Evolutionary conservation across 2,797 vertebrate species (phyloP), one percentile per base, ranked within the genome.

Genomic region (Ptychobarbus kaznakovi): DNA sequence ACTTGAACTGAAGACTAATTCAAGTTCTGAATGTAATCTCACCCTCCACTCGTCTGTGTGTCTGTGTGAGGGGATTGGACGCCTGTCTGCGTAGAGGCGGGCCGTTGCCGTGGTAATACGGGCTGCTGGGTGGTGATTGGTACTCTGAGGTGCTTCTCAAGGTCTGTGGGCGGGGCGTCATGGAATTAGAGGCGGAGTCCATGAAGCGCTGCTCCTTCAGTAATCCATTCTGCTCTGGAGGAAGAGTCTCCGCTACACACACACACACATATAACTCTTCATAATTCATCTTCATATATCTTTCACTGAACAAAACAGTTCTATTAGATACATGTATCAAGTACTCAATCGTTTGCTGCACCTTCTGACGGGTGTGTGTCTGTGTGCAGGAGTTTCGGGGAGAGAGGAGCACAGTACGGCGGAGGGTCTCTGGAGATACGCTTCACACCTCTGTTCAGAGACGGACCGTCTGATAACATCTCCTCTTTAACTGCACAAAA

Each of bases 1-100:
- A 56, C 20, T 58, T 58, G 0, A 20, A 9, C 20, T 56, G 7
- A 56, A 65, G 15, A 16, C 25, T 58, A 11, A 28, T 8, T 32
- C 0, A 65, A 15, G 7, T 65, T 32, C 6, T 65, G 28, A 65
- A 32, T 3, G 28, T 3, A 15, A 32, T 8, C 25, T 65, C 95
- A 99, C 97, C 97, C 97, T 99, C 97, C 22, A 96, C 96, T 87
- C 95, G 93, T 89, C 94, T 93, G 86, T 96, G 96, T 1, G 94
- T 91, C 84, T 95, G 95, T 0, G 92, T 91, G 16, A 94, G 92
- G 0, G 95, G 94, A 92, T 94, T 94, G 58, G 96, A 94, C 51
- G 96, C 91, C 46, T 93, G 94, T 79, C 94, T 95, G 38, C 92
- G 94, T 75, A 95, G 90, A n/a, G 92, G 10, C 0, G 93, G 90